These are phyloP conservation scores for Eudorcas thomsonii DNA, from an alignment of 2,113 vertebrate species.

Conservation along the genomic window DNA sequence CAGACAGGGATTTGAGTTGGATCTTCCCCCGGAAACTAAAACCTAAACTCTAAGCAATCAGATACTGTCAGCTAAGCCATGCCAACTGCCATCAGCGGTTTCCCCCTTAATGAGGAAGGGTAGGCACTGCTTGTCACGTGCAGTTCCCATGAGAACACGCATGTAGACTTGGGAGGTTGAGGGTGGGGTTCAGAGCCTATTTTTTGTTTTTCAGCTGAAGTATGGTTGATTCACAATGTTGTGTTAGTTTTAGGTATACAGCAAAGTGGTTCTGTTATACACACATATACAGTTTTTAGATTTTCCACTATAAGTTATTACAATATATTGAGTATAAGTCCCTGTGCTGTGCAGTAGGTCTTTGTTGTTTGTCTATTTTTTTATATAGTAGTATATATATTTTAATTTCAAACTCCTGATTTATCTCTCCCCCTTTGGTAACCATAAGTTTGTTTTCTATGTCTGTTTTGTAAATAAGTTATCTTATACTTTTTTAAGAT, in stretches of 20 bases:
- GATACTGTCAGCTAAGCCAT: not conserved
- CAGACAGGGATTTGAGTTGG: not conserved
- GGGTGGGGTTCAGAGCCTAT: too few relatives aligned
- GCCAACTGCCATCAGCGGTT: not conserved
- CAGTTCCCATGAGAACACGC: not conserved
- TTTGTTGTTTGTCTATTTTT: too few relatives aligned
- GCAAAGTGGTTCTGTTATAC: not conserved
- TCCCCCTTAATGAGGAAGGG: not conserved
- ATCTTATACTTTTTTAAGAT: not conserved
- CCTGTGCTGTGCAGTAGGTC: not conserved
- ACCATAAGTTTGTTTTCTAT: not conserved
- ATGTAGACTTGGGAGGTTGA: not conserved
- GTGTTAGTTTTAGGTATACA: not conserved
- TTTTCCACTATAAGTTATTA: not conserved
- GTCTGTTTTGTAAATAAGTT: not conserved
- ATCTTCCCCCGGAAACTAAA: not conserved
- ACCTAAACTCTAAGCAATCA: not conserved
- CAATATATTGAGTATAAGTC: not conserved
- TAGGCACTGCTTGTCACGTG: not conserved
- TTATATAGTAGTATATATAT: not conserved
- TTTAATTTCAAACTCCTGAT: not conserved
- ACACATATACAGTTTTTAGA: not conserved
- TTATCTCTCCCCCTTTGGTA: not conserved
- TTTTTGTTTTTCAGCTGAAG: not conserved
- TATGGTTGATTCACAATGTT: not conserved